Percentiles rank a stretch among this genome's conserved stretches.
Evolutionary conservation across 2,797 vertebrate species (phyloP).

Genomic region (Dryobates pubescens): DNA sequence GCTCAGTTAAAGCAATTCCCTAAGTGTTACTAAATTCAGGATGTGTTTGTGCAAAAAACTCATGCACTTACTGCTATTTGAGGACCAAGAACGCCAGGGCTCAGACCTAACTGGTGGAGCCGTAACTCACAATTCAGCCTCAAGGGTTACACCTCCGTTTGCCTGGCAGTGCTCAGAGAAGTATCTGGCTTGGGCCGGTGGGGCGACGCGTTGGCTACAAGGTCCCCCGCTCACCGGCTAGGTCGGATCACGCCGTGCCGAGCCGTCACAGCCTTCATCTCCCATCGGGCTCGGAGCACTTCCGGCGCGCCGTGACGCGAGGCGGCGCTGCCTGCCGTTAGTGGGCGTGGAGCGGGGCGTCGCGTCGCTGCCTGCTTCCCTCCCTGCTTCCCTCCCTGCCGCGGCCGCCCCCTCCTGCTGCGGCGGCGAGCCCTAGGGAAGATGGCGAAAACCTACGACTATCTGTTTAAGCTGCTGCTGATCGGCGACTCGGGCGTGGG

Average conservation of each 20-base stretch:
- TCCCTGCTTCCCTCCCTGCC: neutral
- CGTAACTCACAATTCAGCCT: neutral
- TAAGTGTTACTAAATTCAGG: neutral
- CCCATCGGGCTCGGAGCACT: neutral
- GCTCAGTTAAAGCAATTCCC: neutral
- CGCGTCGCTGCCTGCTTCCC: neutral
- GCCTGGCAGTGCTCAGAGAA: accelerated
- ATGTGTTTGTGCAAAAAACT: too few relatives aligned
- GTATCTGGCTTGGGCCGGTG: accelerated
- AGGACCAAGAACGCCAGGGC: neutral
- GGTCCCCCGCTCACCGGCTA: neutral
- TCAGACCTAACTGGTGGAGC: too few relatives aligned
- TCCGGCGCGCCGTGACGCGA: neutral
- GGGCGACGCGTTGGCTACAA: neutral
- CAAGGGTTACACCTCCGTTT: accelerated
- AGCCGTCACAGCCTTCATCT: too few relatives aligned
- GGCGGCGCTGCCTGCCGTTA: too few relatives aligned
- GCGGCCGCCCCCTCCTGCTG: constrained; percentile 1
- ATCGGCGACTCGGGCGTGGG: constrained; percentile 97
- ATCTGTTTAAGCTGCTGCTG: constrained; percentile 96
- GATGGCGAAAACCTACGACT: constrained; percentile 99
- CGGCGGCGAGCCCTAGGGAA: constrained; percentile 67
- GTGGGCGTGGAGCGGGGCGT: neutral
- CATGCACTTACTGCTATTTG: accelerated
- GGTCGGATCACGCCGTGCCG: too few relatives aligned